These are phyloP conservation scores for Nebria brevicollis DNA, from an alignment of 2,888 invertebrate genomes.

Conservation along the genomic window DNA sequence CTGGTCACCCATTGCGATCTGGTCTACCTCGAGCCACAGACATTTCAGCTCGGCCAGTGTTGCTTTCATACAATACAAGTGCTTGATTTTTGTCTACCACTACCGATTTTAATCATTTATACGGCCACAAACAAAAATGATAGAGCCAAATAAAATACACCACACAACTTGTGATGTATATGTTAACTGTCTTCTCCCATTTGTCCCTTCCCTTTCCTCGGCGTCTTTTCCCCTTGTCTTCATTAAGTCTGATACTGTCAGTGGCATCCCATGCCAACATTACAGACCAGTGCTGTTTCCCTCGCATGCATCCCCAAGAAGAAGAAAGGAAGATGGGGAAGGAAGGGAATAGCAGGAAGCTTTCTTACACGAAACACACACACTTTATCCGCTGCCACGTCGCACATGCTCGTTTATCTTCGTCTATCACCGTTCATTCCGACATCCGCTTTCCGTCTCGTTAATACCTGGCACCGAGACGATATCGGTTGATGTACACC, in stretches of 20 bases:
- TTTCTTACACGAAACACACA: slow-evolving; percentile 42
- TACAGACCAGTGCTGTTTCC: not conserved
- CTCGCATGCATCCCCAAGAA: not conserved
- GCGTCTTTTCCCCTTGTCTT: not conserved
- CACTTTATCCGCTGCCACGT: slow-evolving; percentile 34
- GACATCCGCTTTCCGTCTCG: slow-evolving; percentile 45
- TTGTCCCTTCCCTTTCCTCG: not conserved
- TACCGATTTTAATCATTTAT: too few species aligned
- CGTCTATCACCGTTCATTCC: slow-evolving; percentile 46
- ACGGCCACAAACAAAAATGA: not conserved
- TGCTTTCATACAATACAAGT: too few species aligned
- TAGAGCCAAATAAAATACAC: not conserved
- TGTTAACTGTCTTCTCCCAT: not conserved
- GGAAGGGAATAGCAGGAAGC: slow-evolving; percentile 5
- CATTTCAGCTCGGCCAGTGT: not conserved
- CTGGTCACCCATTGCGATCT: slow-evolving; percentile 39
- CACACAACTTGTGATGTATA: not conserved
- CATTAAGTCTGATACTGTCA: not conserved
- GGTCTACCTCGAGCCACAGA: not conserved
- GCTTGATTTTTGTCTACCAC: too few species aligned
- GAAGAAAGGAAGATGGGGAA: not conserved
- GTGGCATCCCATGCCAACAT: not conserved
- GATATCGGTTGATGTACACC: slow-evolving; percentile 29
- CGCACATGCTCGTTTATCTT: slow-evolving; percentile 44
- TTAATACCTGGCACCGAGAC: slow-evolving; percentile 39